Conservation (phyloP, 2,888 invertebrate genomes). For the Emmelina monodactyla region DNA sequence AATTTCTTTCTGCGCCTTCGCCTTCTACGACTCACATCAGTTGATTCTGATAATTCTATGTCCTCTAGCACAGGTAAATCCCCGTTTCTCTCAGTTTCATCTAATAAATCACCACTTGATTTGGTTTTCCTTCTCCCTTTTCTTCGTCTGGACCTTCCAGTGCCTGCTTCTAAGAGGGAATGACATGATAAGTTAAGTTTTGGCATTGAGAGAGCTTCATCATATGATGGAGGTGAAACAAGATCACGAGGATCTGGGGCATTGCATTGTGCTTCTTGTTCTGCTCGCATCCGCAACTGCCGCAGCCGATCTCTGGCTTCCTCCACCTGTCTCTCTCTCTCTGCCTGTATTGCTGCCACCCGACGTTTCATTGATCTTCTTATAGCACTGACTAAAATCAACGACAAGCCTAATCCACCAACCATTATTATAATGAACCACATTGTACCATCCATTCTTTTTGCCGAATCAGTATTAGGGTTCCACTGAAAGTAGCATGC, state of each 20-base stretch:
- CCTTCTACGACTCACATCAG: slow-evolving; percentile 27
- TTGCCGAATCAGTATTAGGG: slow-evolving; percentile 36
- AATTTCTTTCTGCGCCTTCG: slow-evolving; percentile 33
- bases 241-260: slow-evolving; percentile 75
- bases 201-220: slow-evolving; percentile 79
- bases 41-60: slow-evolving; percentile 32
- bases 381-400: slow-evolving; percentile 61
- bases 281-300: slow-evolving; percentile 55
- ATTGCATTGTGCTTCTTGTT: slow-evolving; percentile 64
- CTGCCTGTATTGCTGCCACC: slow-evolving; percentile 51
- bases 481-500: slow-evolving; percentile 73
- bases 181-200: slow-evolving; percentile 69
- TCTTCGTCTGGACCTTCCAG: slow-evolving; percentile 43
- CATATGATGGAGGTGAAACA: slow-evolving; percentile 76
- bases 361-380: slow-evolving; percentile 64
- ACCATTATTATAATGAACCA: slow-evolving; percentile 67
- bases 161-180: slow-evolving; percentile 55
- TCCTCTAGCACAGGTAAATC: slow-evolving; percentile 37
- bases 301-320: slow-evolving; percentile 67
- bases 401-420: slow-evolving; percentile 56
- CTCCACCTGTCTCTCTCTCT: slow-evolving; percentile 62
- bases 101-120: slow-evolving; percentile 56
- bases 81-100: slow-evolving; percentile 52
- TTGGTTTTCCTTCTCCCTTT: slow-evolving; percentile 57
- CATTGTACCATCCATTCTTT: slow-evolving; percentile 62